A percentile compares a stretch with the other conserved stretches of the same genome.
These are phyloP conservation scores for Calephelis perditalis DNA, from an alignment of 2,888 invertebrate genomes.

Conservation along the genomic window DNA sequence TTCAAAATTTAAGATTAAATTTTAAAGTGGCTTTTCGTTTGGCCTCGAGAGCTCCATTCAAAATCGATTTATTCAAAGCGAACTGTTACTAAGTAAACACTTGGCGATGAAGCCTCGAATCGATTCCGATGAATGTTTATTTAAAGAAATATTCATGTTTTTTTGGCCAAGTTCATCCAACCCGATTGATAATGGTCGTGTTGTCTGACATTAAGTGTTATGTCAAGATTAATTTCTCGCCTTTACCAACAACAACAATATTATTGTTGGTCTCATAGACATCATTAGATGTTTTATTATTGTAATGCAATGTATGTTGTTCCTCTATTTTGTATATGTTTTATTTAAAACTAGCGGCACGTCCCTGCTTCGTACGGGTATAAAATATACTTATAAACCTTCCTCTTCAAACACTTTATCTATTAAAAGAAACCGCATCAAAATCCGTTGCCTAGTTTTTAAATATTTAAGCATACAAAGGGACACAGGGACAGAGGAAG, in stretches of 20 bases:
- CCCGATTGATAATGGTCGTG: conserved; percentile 49
- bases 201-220: conserved; percentile 52
- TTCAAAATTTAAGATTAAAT: conserved; percentile 23
- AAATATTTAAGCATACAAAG: no score
- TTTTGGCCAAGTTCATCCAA: conserved; percentile 54
- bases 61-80: conserved; percentile 67
- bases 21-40: conserved; percentile 36
- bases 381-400: no score
- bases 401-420: no score
- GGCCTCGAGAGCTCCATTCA: conserved; percentile 34
- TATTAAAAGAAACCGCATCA: no score
- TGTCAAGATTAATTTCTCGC: conserved; percentile 48
- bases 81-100: conserved; percentile 74
- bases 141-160: conserved; percentile 63
- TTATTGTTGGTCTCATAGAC: conserved; percentile 32
- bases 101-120: conserved; percentile 61
- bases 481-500: no score
- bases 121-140: conserved; percentile 67
- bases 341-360: no score
- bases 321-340: background rate
- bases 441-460: no score
- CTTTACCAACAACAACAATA: conserved; percentile 44
- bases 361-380: no score
- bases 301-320: conserved; percentile 1
- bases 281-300: conserved; percentile 15